A percentile compares a stretch with the other conserved stretches of the same genome.
phyloP scores from a whole-genome alignment of 2,888 invertebrate species.

The Ctena decussata region DNA sequence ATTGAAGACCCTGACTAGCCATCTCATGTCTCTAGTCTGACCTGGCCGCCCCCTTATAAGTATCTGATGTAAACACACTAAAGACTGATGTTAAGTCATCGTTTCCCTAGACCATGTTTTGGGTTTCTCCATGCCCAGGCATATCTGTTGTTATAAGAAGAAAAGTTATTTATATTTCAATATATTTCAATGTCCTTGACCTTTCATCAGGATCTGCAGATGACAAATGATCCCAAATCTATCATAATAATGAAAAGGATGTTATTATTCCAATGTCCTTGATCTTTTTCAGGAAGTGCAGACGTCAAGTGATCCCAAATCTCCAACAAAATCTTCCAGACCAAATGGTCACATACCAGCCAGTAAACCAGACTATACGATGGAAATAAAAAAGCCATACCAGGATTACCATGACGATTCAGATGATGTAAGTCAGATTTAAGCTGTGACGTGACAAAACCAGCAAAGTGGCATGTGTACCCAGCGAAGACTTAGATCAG shows the following conservation, averaged over 20 bases:
- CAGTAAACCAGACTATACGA: not conserved
- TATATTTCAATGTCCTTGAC: not conserved
- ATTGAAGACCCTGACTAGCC: no score
- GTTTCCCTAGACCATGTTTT: no score
- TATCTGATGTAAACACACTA: no score
- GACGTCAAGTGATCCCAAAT: no score
- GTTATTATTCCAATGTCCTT: no score
- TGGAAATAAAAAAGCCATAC: conserved; percentile 51
- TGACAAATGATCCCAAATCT: not conserved
- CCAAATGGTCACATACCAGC: conserved; percentile 42
- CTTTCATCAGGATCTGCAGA: not conserved
- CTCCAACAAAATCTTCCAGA: conserved; percentile 34
- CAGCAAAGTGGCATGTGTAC: no score
- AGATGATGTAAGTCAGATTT: conserved; percentile 80
- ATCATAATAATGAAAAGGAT: no score
- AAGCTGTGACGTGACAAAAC: no score
- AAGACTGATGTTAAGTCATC: no score
- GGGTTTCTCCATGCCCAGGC: not conserved
- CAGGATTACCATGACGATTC: conserved; percentile 82
- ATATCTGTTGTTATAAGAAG: not conserved
- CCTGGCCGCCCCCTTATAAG: no score
- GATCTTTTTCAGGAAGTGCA: conserved; percentile 47
- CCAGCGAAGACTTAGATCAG: not conserved
- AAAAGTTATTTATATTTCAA: no score
- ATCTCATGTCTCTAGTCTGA: no score